Conservation (phyloP, 2,797 vertebrate species). For the Karalla daura region DNA sequence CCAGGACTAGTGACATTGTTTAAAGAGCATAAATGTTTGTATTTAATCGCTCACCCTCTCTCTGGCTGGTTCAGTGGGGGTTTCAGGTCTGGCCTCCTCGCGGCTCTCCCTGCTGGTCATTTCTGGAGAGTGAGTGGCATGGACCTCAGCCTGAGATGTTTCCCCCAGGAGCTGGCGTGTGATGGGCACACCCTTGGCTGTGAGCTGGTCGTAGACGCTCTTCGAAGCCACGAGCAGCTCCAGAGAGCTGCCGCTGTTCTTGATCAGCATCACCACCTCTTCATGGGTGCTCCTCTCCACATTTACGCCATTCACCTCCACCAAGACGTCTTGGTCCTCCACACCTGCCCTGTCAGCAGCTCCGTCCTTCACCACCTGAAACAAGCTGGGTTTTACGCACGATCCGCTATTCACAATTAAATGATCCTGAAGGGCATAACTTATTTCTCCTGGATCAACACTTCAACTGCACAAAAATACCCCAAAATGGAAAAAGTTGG, state of each 20-base stretch:
- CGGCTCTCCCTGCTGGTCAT: background rate
- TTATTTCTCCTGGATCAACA: too few species aligned
- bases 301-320: conserved; percentile 90
- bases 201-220: conserved; percentile 84
- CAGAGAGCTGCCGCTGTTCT: conserved; percentile 77
- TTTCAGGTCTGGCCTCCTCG: conserved; percentile 35
- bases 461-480: too few species aligned
- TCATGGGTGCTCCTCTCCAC: conserved; percentile 86
- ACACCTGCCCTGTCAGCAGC: conserved; percentile 87
- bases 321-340: conserved; percentile 86
- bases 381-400: background rate
- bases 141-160: conserved; percentile 36
- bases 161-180: conserved; percentile 70
- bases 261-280: conserved; percentile 86
- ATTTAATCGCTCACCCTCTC: conserved; percentile 75
- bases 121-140: conserved; percentile 1
- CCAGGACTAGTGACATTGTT: background rate
- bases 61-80: conserved; percentile 44
- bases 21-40: background rate
- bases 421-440: too few species aligned
- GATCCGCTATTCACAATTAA: too few species aligned
- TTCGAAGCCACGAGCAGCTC: conserved; percentile 87
- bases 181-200: conserved; percentile 81
- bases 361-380: conserved; percentile 86
- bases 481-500: too few species aligned